Evolutionary conservation across 2,113 vertebrate species (phyloP), one percentile per base, ranked within the genome.

Genomic region (Egretta garzetta): DNA sequence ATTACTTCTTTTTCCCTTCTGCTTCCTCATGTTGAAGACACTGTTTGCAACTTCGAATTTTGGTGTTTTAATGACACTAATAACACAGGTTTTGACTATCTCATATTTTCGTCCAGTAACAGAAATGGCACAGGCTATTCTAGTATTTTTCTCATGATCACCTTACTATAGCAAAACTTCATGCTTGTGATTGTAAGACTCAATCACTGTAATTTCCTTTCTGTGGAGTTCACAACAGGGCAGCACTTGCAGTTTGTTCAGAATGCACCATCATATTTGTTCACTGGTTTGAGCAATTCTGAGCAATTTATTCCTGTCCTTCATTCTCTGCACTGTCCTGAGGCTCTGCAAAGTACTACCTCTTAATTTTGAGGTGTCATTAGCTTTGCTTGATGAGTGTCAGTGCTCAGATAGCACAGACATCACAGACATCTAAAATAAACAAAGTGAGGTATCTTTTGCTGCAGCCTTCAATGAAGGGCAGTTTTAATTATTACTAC

Each of bases 361-460:
- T 75, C 56, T 84, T 94, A 84, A 95, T 90, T 96, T 53, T 93
- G 80, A 88, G 91, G 64, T n/a, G n/a, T 85, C 55, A 80, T 91
- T 93, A 94, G 45, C 30, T 81, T 80, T 35, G 56, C 18, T 75
- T 79, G 73, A 63, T 58, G 37, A 64, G 21, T 52, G 60, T 9
- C 1, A 1, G 68, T 66, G 62, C 26, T 74, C 55, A 67, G 52
- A 20, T 5, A 60, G 58, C 58, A 64, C 33, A 91, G 68, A 58
- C 58, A 76, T 43, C 72, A 58, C 21, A 92, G 76, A 86, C 10
- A 75, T 23, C 52, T 58, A 64, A 77, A 76, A 20, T 22, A 92
- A 90, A 64, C 3, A 6, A 95, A 86, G 55, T 32, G 37, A 90
- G 24, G 39, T 90, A 66, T 49, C 45, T 84, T 89, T 39, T 82